Evolutionary conservation across 2,888 invertebrate genomes (phyloP).

Genomic region (Leptopterna dolabrata): DNA sequence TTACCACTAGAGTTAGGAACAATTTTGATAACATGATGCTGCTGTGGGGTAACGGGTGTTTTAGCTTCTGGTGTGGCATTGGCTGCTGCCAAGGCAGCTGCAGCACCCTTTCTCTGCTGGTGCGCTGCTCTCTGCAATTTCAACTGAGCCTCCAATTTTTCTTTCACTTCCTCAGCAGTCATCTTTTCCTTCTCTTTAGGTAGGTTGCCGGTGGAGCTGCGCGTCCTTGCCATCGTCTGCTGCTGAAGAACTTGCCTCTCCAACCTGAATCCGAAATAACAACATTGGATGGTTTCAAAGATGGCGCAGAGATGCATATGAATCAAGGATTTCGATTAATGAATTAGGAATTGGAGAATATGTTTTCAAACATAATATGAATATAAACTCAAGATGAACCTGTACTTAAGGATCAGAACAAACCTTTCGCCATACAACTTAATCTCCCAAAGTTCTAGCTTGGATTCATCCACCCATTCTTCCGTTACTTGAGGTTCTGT

Average conservation of each 20-base stretch:
- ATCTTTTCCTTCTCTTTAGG: slow-evolving; percentile 68
- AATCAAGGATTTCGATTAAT: neutral
- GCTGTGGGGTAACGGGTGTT: slow-evolving; percentile 53
- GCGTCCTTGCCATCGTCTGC: slow-evolving; percentile 71
- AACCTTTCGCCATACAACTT: slow-evolving; percentile 87
- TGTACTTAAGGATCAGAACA: neutral
- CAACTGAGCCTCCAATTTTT: slow-evolving; percentile 91
- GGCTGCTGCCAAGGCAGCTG: slow-evolving; percentile 39
- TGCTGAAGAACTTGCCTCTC: slow-evolving; percentile 75
- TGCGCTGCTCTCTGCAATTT: slow-evolving; percentile 89
- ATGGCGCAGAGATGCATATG: too few species aligned
- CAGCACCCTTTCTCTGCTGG: slow-evolving; percentile 74
- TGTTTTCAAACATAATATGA: too few species aligned
- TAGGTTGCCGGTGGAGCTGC: slow-evolving; percentile 63
- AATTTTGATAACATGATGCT: slow-evolving; percentile 68
- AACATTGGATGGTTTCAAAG: neutral
- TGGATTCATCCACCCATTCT: slow-evolving; percentile 96
- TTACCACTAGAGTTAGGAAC: slow-evolving; percentile 71
- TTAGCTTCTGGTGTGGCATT: slow-evolving; percentile 48
- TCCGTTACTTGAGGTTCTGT: slow-evolving; percentile 95
- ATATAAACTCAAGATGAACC: neutral
- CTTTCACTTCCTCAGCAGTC: slow-evolving; percentile 82
- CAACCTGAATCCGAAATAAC: slow-evolving; percentile 67
- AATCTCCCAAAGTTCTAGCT: slow-evolving; percentile 96
- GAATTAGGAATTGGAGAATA: too few species aligned